Base-by-base conservation (phyloP, 2,113 vertebrate genomes). In the Copsychus sechellarum region DNA sequence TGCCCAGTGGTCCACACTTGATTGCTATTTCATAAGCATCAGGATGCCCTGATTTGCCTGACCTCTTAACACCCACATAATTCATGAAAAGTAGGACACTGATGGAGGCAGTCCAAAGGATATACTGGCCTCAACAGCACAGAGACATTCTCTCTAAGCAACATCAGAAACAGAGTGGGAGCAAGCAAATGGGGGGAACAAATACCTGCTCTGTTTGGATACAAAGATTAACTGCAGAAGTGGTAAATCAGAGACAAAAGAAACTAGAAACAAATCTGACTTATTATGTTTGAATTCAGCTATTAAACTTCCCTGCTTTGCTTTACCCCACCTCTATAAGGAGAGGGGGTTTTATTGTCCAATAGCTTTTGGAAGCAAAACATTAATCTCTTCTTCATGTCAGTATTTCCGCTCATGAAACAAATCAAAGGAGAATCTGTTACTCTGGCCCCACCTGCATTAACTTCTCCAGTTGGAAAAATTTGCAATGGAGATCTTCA, bases 401-500 rank as follows among this genome's bases (percentile, higher is more conserved):
- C 56, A 54, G 3, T 19, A 24, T 69, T 81, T 88, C 47, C n/a
- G 36, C 15, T 76, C 61, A 76, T 14, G 17, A 90, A 89, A 60
- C 8, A 51, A 86, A 43, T 5, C 0, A 12, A 5, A 88, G 31
- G 76, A 81, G 71, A 79, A 57, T 77, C 81, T 73, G 20, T 81
- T 48, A 40, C 34, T 74, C 54, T 62, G 45, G 43, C 48, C 98
- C 88, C 91, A 99, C 99, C 99, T 99, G 99, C 95, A 99, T 98
- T 82, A 99, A 97, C 92, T 97, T 98, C 96, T 99, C 99, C 96
- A 99, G 97, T 86, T 99, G 99, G 98, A 98, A 99, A 95, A 99
- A 99, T 98, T 99, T 99, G 98, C 99, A 99, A 83, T 99, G 99
- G 86, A 99, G 99, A 98, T 99, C 99, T 97, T 99, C 99, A 96